Base-by-base conservation (phyloP, 2,113 vertebrate genomes). In the Callipepla californica region DNA sequence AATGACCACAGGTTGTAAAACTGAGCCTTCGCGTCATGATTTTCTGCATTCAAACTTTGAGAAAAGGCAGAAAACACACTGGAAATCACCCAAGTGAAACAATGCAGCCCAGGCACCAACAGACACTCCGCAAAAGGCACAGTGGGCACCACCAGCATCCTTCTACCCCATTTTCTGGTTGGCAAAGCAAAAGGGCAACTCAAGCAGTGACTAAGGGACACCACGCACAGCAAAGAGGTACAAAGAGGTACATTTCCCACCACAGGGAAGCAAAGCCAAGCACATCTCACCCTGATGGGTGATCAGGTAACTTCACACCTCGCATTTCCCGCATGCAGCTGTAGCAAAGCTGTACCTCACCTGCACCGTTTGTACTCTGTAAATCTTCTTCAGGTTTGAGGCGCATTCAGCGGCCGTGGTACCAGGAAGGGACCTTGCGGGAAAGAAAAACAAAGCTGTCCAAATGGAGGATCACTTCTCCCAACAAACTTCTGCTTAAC, bases 331-430 rank as follows among this genome's bases (percentile, higher is more conserved):
- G 9, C 5, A n/a, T 63, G 63, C 48, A 82, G 59, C 85, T 22
- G 9, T 1, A 38, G 34, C 47, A 53, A 28, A 44, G 61, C 40
- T 11, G 26, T 7, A 22, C 94, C 96, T 97, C 84, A 99, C 99
- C 98, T 99, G 99, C 25, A 99, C 98, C 13, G 98, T 99, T 28
- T 98, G 98, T 22, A 99, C 99, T 0, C 98, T 99, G 89, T 99
- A 99, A 96, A 99, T 99, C 96, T 99, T 99, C 97, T 98, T 99
- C 97, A 99, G 93, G 81, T 99, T 99, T 10, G 98, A 99, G 45
- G 99, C 99, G 68, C 98, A 99, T 97, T 99, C 98, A 28, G 99
- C 99, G 1, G 98, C 99, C n/a, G 99, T 99, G 13, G 98, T 98
- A 74, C 99, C 99, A 50, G 99, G 99, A 65, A 99, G 98, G 7